Evolutionary conservation across 2,888 invertebrate genomes (phyloP), one percentile per base, ranked within the genome.

Genomic region (Ochropleura plecta): DNA sequence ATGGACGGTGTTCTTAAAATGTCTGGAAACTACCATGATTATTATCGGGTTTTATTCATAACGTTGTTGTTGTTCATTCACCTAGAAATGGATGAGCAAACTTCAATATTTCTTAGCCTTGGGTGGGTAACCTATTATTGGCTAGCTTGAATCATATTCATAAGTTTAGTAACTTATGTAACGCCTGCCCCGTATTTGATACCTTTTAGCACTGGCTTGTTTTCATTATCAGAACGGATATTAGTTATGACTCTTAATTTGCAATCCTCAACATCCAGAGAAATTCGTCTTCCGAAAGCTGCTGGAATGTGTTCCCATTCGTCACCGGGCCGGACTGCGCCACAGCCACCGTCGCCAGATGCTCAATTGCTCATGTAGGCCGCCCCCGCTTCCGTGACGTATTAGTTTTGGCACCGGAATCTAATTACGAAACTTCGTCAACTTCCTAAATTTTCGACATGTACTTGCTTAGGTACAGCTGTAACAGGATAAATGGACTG

Each of bases 321-420:
- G 74, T 79, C 84, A 87, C 78, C 65, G 48, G 71, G 75, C 20
- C 73, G 73, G 68, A 72, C 64, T 79, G 71, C 63, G 78, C 76
- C 76, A n/a, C 20, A 14, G 73, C 76, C 77, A 55, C 46, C 68
- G 64, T 70, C 82, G 83, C 86, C 87, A 90, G 88, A 90, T 90
- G 89, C 83, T 85, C 87, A 90, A 88, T 90, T 90, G 89, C 83
- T 85, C 82, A 73, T 67, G 78, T 79, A 82, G 67, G 66, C 73
- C 88, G 86, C 88, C 90, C 87, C 87, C 90, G 86, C 83, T 83
- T 73, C 68, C 75, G 79, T 92, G 91, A 92, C 92, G 90, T 89
- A 84, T 87, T 87, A 86, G 77, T 90, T 88, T 94, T 94, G 95
- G 94, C 94, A 92, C 76, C 75, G 66, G 76, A 80, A 75, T 74